These are phyloP conservation scores for Tachypleus tridentatus DNA, from an alignment of 1,140 invertebrate genomes.

Conservation along the genomic window DNA sequence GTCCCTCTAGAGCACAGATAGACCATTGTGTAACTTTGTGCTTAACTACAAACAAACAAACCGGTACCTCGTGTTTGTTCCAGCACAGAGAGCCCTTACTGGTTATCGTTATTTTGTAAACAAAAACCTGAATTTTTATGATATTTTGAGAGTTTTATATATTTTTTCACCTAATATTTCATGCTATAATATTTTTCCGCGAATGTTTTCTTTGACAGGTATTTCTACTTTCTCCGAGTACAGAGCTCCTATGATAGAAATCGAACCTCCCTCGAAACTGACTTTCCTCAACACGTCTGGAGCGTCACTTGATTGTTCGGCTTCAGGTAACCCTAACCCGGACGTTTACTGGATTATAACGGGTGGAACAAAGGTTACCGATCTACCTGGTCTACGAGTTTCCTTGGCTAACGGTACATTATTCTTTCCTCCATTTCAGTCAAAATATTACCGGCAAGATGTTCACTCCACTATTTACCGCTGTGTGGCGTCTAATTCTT, in stretches of 20 bases:
- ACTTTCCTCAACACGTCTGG: conserved; percentile 34
- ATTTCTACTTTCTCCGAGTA: conserved; percentile 12
- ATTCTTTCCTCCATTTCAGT: conserved; percentile 83
- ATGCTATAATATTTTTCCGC: too few species aligned
- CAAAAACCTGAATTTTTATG: too few species aligned
- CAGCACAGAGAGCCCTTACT: too few species aligned
- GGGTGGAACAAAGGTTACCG: conserved; percentile 29
- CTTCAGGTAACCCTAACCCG: conserved; percentile 32
- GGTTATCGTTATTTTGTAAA: too few species aligned
- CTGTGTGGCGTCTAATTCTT: conserved; percentile 31
- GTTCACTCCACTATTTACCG: conserved; percentile 31
- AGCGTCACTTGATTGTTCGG: conserved; percentile 32
- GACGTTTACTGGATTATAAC: conserved; percentile 31
- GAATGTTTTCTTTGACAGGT: neutral
- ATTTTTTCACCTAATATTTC: too few species aligned
- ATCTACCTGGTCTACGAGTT: conserved; percentile 27
- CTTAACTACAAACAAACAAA: too few species aligned
- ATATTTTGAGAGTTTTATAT: too few species aligned
- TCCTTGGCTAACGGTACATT: conserved; percentile 33
- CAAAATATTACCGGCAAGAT: conserved; percentile 58
- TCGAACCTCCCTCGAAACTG: conserved; percentile 29
- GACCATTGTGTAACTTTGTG: too few species aligned
- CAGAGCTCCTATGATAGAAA: conserved; percentile 14
- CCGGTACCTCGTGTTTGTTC: too few species aligned
- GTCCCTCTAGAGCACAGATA: too few species aligned